Conservation (phyloP, 2,888 invertebrate genomes). For the Tholera decimalis region DNA sequence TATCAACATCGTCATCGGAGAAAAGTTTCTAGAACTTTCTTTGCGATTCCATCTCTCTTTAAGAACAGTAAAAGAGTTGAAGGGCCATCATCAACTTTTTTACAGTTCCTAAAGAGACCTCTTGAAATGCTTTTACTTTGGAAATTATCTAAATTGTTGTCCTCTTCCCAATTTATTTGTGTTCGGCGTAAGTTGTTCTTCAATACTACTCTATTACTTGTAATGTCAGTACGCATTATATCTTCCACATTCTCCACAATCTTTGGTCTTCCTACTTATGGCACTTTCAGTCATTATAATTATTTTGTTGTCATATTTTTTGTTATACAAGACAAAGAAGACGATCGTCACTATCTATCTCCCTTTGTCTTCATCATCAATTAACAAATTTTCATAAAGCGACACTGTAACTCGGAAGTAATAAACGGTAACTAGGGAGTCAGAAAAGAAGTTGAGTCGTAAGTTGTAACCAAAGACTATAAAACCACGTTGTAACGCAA, state of each 20-base stretch:
- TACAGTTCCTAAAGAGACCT: too few species aligned
- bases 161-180: background rate
- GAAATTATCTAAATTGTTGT: background rate
- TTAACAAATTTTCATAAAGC: background rate
- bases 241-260: background rate
- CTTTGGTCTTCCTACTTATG: background rate
- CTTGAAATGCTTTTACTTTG: background rate
- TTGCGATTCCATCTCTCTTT: background rate
- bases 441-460: constrained; percentile 34
- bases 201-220: too few species aligned
- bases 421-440: constrained; percentile 1
- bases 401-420: constrained; percentile 6
- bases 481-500: too few species aligned
- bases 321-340: background rate
- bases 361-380: constrained; percentile 1
- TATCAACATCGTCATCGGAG: background rate
- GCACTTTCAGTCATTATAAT: background rate
- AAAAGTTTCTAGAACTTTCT: constrained; percentile 33
- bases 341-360: too few species aligned
- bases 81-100: background rate
- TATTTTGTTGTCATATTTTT: background rate
- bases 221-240: background rate
- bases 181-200: background rate
- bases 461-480: constrained; percentile 48
- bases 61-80: background rate